Percentiles rank a stretch among this genome's conserved stretches.
Evolutionary conservation across 2,888 invertebrate species (phyloP).

Genomic region (Euplagia quadripunctaria): DNA sequence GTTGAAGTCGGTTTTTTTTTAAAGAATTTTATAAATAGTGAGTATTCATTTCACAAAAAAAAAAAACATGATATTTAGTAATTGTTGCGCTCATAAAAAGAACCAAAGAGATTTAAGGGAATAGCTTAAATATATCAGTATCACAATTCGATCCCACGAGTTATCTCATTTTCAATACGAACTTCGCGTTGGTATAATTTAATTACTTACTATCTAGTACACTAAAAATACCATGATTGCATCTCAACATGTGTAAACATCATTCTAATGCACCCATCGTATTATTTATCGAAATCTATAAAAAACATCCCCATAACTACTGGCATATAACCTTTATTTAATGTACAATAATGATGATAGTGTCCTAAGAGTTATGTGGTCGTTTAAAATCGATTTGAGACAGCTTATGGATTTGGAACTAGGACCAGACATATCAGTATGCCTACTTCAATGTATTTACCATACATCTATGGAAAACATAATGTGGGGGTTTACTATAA

Average conservation of each 20-base stretch:
- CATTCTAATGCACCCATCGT: conserved; percentile 42
- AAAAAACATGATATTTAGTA: too few species aligned
- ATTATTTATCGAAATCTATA: conserved; percentile 29
- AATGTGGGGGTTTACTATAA: background rate
- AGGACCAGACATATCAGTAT: background rate
- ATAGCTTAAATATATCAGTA: too few species aligned
- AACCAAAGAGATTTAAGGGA: too few species aligned
- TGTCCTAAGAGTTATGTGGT: conserved; percentile 18
- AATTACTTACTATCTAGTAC: conserved; percentile 32
- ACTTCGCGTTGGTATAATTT: conserved; percentile 44
- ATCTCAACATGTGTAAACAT: conserved; percentile 47
- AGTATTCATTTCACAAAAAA: too few species aligned
- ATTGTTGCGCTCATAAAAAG: too few species aligned
- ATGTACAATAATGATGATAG: conserved; percentile 11
- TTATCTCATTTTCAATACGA: conserved; percentile 2
- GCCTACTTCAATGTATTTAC: background rate
- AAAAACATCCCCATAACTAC: background rate
- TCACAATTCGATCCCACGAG: background rate
- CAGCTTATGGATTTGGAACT: conserved; percentile 17
- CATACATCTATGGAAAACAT: background rate
- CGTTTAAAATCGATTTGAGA: conserved; percentile 42
- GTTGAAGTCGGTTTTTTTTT: too few species aligned
- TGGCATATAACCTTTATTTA: conserved; percentile 31
- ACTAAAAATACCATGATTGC: conserved; percentile 46
- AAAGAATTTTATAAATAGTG: too few species aligned